Conservation (phyloP, 64 coral and sea anemone genomes). For the Stichodactyla mertensii region DNA sequence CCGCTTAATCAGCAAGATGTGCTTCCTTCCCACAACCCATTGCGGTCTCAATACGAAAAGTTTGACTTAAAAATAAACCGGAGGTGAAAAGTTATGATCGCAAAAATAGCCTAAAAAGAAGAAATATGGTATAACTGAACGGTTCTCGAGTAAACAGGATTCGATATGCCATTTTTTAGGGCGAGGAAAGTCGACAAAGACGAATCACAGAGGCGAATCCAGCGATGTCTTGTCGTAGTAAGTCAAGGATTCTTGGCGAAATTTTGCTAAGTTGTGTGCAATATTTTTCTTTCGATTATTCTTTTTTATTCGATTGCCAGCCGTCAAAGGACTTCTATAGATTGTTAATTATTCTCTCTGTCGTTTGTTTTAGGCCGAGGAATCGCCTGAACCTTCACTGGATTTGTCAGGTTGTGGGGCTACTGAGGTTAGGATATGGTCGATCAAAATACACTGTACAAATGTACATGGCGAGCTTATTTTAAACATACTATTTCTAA, state of each 20-base stretch:
- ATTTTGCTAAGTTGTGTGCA: background rate
- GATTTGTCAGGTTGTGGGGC: slow-evolving; percentile 74
- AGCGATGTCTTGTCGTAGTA: slow-evolving; percentile 73
- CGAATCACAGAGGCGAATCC: slow-evolving; percentile 60
- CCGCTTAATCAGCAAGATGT: background rate
- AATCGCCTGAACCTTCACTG: slow-evolving; percentile 80
- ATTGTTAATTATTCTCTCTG: background rate
- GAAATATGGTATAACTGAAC: background rate
- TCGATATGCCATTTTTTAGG: slow-evolving; percentile 78
- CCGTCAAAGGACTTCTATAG: background rate
- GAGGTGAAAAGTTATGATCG: background rate
- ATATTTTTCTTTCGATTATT: background rate
- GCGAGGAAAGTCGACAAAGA: slow-evolving; percentile 76
- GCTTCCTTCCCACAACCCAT: background rate
- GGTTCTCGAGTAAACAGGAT: background rate
- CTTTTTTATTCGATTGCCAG: background rate
- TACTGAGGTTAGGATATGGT: slow-evolving; percentile 38
- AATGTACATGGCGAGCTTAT: background rate
- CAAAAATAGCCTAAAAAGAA: background rate
- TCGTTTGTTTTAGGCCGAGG: slow-evolving; percentile 39
- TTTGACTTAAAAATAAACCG: background rate
- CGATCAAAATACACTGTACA: background rate
- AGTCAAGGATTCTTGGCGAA: background rate
- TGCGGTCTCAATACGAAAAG: background rate
- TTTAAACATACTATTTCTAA: background rate